phyloP scores from a whole-genome alignment of 2,797 vertebrate species.

The Enteromius viviparus region DNA sequence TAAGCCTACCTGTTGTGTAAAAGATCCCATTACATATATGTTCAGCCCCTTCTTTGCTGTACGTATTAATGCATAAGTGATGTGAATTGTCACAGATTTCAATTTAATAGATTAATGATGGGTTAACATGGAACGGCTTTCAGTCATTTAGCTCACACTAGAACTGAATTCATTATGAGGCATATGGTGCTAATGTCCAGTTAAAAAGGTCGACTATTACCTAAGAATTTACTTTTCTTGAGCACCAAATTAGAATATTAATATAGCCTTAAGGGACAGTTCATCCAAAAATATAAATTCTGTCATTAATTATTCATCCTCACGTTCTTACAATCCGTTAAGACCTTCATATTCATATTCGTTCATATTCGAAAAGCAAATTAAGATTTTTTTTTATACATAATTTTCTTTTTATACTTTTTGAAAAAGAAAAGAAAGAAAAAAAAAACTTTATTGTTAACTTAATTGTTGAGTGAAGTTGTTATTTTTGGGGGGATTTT shows the following conservation, averaged over 20 bases:
- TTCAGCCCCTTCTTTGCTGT: slow-evolving; percentile 5
- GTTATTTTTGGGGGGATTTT: too few species aligned
- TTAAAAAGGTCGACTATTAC: background rate
- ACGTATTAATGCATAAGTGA: slow-evolving; percentile 11
- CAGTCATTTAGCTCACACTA: slow-evolving; percentile 11
- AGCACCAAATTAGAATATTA: background rate
- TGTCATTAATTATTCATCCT: too few species aligned
- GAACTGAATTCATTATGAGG: slow-evolving; percentile 23
- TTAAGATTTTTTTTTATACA: too few species aligned
- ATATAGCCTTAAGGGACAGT: background rate
- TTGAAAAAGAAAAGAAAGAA: too few species aligned
- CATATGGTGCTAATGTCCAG: slow-evolving; percentile 19
- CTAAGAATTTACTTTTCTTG: background rate
- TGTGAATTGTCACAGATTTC: slow-evolving; percentile 33
- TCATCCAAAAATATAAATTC: too few species aligned
- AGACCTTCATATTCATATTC: too few species aligned
- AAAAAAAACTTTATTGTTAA: too few species aligned
- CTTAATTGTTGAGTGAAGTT: too few species aligned
- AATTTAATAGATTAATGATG: slow-evolving; percentile 34
- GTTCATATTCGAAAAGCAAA: too few species aligned
- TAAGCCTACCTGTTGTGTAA: slow-evolving; percentile 75
- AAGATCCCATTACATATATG: slow-evolving; percentile 64
- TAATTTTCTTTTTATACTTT: too few species aligned
- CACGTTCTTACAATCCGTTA: too few species aligned
- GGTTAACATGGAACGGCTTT: background rate